Base-by-base conservation (phyloP, 2,113 vertebrate genomes). In the Stegostoma tigrinum region DNA sequence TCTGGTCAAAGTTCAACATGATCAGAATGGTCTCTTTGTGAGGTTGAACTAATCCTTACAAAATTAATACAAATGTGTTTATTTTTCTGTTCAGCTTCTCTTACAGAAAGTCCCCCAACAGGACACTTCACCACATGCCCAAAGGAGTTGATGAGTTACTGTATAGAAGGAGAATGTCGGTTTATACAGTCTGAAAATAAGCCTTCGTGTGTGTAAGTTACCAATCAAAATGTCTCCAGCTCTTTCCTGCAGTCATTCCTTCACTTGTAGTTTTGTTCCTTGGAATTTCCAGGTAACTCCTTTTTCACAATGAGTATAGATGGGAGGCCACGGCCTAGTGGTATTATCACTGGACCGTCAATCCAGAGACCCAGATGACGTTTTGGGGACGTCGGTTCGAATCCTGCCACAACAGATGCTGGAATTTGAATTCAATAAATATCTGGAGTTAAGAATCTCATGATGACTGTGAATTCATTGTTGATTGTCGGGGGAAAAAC, bases 201-300 rank as follows among this genome's bases (percentile, higher is more conserved):
- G 45, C 94, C 94, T 52, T 72, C 94, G 12, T 95, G 94, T 52
- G 30, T 95, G 94, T 95, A 95, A 95, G 94, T 34, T 67, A 23
- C 21, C 38, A 19, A 23, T 23, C 14, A 21, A 3, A 67, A 93
- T 30, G 0, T 1, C 0, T 72, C 30, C 15, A n/a, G 34, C 4
- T 7, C 27, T 52, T 70, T 24, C 67, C 38, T 38, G 61, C 38
- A 12, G 14, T 72, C 5, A 3, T 23, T 2, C 38, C 12, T 27
- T 17, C 14, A 1, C 7, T 67, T 15, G 24, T 72, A 64, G 70
- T 15, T 72, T 24, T 64, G 55, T 38, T 66, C 2, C 89, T 61
- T n/a, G 55, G 48, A 83, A 83, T 17, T 38, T 38, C 0, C 70
- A 8, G 1, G 34, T 80, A n/a, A 80, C 55, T 61, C 0, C 38